A percentile compares a stretch with the other conserved stretches of the same genome.
These are phyloP conservation scores for Setipinna tenuifilis DNA, from an alignment of 2,797 vertebrate species.

Conservation along the genomic window DNA sequence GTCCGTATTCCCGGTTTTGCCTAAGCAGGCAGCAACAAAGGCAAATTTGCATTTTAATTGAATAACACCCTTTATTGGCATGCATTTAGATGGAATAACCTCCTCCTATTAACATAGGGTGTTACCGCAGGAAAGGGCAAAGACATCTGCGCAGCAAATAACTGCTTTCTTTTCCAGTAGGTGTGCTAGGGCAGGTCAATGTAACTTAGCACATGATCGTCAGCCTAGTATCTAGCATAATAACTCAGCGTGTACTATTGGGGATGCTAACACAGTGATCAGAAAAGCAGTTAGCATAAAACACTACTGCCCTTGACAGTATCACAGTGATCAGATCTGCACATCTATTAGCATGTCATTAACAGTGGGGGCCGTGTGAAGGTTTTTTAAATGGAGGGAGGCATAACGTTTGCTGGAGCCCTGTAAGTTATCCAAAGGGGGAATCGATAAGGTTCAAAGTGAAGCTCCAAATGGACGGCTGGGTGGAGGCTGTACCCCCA, in stretches of 20 bases:
- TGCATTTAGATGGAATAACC: slow-evolving; percentile 32
- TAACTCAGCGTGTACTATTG: neutral
- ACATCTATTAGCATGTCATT: slow-evolving; percentile 2
- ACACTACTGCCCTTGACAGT: neutral
- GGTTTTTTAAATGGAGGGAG: neutral
- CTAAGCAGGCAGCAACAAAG: slow-evolving; percentile 32
- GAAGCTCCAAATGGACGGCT: slow-evolving; percentile 12
- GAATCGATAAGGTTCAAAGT: slow-evolving; percentile 20
- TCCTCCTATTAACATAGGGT: neutral
- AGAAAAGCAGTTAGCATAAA: neutral
- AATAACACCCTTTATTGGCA: slow-evolving; percentile 41
- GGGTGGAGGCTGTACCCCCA: neutral
- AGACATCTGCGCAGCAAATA: neutral
- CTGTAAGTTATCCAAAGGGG: neutral
- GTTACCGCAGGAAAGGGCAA: neutral
- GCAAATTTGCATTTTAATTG: slow-evolving; percentile 50
- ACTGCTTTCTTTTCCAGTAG: neutral
- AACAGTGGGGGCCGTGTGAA: neutral
- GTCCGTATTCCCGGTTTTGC: neutral
- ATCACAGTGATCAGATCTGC: neutral
- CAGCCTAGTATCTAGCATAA: neutral
- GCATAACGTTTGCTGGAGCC: neutral
- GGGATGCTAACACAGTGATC: neutral
- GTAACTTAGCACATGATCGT: neutral
- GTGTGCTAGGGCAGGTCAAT: neutral